phyloP scores from a whole-genome alignment of 92 coral and sea anemone genomes.

The Parazoanthus swiftii region DNA sequence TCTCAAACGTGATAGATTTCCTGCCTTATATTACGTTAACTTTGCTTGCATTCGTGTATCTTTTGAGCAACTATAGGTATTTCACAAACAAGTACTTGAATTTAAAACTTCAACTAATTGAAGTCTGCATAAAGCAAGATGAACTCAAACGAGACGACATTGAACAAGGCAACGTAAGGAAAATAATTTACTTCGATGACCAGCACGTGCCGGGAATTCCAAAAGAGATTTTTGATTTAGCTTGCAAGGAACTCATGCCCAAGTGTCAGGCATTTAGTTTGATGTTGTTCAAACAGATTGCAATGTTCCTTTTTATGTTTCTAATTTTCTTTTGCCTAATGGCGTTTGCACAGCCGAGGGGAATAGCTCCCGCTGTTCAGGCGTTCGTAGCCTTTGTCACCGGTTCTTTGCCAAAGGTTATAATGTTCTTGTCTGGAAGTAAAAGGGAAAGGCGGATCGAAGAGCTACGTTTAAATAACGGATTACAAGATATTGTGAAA shows the following conservation, averaged over 20 bases:
- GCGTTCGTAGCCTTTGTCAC: conserved; percentile 16
- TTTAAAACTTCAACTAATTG: conserved; percentile 25
- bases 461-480: background rate
- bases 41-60: conserved; percentile 23
- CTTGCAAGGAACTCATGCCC: conserved; percentile 42
- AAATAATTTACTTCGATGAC: background rate
- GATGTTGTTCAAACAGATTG: conserved; percentile 1
- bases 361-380: conserved; percentile 10
- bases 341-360: background rate
- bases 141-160: background rate
- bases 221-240: conserved; percentile 20
- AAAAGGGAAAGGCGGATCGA: background rate
- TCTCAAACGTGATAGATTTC: background rate
- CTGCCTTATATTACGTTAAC: background rate
- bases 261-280: conserved; percentile 8
- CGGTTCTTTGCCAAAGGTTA: conserved; percentile 36
- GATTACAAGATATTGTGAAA: background rate
- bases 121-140: background rate
- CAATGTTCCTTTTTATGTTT: conserved; percentile 11
- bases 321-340: conserved; percentile 17
- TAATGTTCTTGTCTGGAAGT: background rate
- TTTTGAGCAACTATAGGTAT: conserved; percentile 35
- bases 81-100: conserved; percentile 39
- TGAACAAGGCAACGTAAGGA: too few relatives aligned
- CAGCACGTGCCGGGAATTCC: conserved; percentile 26